Evolutionary conservation across 2,888 invertebrate species (phyloP).

Genomic region (Sminthurinus aureus): DNA sequence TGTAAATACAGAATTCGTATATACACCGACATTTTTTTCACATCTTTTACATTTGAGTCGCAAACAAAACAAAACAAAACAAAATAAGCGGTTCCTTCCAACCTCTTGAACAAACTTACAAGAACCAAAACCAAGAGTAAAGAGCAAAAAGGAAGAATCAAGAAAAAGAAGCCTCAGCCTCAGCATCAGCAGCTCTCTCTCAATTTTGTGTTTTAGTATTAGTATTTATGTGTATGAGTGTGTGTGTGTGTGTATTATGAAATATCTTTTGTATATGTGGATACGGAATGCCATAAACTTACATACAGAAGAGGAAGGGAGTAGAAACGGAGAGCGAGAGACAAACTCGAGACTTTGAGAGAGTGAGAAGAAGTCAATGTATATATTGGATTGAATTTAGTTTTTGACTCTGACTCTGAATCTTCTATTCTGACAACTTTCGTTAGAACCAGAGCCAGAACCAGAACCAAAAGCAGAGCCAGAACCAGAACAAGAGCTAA

Average conservation of each 20-base stretch:
- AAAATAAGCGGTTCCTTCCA: slow-evolving; percentile 25
- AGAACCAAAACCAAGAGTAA: not conserved
- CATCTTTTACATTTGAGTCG: slow-evolving; percentile 27
- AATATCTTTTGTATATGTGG: not conserved
- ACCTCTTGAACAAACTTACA: not conserved
- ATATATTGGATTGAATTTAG: slow-evolving; percentile 32
- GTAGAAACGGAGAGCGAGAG: not conserved
- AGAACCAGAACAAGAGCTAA: too few relatives aligned
- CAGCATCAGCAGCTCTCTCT: not conserved
- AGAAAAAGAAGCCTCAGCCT: too few relatives aligned
- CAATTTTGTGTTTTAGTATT: not conserved
- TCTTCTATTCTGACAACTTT: too few relatives aligned
- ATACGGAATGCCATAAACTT: not conserved
- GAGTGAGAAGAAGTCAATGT: slow-evolving; percentile 29
- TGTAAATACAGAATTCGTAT: slow-evolving; percentile 23
- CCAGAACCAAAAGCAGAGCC: too few relatives aligned
- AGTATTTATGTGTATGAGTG: not conserved
- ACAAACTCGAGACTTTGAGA: slow-evolving; percentile 1
- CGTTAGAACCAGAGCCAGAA: too few relatives aligned
- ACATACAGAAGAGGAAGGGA: not conserved
- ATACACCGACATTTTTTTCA: not conserved
- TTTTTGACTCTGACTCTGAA: slow-evolving; percentile 25
- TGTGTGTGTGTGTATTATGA: too few relatives aligned
- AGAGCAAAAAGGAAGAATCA: not conserved
- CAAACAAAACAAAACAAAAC: slow-evolving; percentile 11